phyloP scores from a whole-genome alignment of 2,888 invertebrate species.

The Steinernema hermaphroditum region DNA sequence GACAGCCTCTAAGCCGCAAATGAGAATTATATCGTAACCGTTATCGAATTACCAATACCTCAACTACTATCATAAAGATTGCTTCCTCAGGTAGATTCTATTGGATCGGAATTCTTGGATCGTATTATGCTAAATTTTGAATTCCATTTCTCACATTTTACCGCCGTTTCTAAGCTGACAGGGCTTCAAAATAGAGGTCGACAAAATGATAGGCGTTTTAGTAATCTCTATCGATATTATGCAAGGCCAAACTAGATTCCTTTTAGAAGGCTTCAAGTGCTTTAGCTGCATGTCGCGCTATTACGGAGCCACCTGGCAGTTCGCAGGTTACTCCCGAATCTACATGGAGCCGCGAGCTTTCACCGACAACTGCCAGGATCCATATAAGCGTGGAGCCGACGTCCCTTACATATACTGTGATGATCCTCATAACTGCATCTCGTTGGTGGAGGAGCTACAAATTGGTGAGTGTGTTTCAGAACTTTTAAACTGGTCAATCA shows the following conservation, averaged over 20 bases:
- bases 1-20: no score
- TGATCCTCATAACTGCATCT: conserved; percentile 53
- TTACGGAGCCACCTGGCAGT: conserved; percentile 62
- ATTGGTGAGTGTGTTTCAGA: conserved; percentile 47
- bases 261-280: conserved; percentile 38
- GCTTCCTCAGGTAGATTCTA: no score
- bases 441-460: conserved; percentile 59
- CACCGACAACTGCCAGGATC: conserved; percentile 61
- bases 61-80: no score
- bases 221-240: not conserved
- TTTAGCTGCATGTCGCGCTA: conserved; percentile 63
- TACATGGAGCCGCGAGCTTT: conserved; percentile 60
- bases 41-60: no score
- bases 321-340: conserved; percentile 59
- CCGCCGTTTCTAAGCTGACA: no score
- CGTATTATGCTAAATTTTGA: no score
- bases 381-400: conserved; percentile 52
- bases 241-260: no score
- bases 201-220: not conserved
- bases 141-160: no score
- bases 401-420: conserved; percentile 55
- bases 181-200: no score
- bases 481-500: not conserved
- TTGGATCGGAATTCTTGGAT: no score
- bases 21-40: no score